These are phyloP conservation scores for Lutra lutra DNA, from an alignment of 2,797 vertebrate genomes.

Conservation along the genomic window DNA sequence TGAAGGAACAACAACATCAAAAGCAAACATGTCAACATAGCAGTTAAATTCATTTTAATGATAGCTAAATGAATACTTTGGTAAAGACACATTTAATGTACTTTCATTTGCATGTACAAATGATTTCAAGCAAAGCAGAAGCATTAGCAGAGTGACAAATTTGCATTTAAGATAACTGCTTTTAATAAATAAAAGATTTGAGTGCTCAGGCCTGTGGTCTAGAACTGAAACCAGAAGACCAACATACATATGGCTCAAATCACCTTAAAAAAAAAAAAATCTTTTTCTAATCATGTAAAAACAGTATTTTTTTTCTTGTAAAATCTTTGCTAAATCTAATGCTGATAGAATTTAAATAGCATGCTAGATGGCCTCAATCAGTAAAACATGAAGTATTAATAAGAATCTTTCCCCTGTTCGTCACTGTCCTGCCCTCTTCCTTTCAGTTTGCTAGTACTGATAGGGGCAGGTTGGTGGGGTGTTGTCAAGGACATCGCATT, in stretches of 20 bases:
- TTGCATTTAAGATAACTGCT: constrained; percentile 61
- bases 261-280: not conserved
- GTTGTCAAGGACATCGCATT: not conserved
- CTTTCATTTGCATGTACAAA: constrained; percentile 61
- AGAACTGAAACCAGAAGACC: not conserved
- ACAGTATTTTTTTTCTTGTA: not conserved
- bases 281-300: not conserved
- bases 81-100: not conserved
- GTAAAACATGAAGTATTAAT: not conserved
- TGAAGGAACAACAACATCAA: not conserved
- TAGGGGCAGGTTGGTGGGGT: rapidly evolving
- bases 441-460: not conserved
- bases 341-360: not conserved
- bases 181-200: constrained; percentile 66
- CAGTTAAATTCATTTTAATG: constrained; percentile 30
- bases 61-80: constrained; percentile 2
- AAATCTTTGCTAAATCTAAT: not conserved
- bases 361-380: not conserved
- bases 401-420: not conserved
- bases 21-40: not conserved
- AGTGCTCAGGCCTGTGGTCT: not conserved
- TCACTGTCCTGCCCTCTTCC: not conserved
- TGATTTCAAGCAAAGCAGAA: constrained; percentile 63
- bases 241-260: not conserved
- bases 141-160: not conserved